Base-by-base conservation (phyloP, 1,140 invertebrate species). In the Formica exsecta region DNA sequence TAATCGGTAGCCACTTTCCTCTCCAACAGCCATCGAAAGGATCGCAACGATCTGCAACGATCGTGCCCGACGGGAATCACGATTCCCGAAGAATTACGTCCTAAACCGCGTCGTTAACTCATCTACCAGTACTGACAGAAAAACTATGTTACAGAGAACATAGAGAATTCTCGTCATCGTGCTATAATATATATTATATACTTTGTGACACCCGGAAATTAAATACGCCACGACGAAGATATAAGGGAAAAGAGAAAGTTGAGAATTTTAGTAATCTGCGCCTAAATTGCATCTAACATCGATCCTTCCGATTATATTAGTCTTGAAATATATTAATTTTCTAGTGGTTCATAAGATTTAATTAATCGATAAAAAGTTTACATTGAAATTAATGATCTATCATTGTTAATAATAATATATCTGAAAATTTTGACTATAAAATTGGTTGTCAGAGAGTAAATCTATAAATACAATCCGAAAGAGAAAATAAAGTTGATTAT, bases 191-290 rank as follows among this genome's bases (percentile, higher is more conserved):
- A 71, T 76, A 44, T 44, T 44, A 11, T 48, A 86, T 80, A 86
- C 75, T 32, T 62, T 75, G 75, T 87, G 57, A 64, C 41, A 93
- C 93, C 93, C 91, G 92, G 93, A 94, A 94, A 87, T 92, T 85
- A 85, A 86, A 74, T 44, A 73, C 88, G 86, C 92, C 70, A 91
- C 88, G 90, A 92, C 87, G 76, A 87, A 74, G 77, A 91, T 90
- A 92, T 2, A n/a, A 19, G 59, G 48, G 54, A 22, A 65, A 41
- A 70, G 79, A 81, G 93, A 94, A 93, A 94, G 93, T 94, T 84
- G 91, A 59, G 77, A 66, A 83, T 90, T 85, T 75, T 51, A 86
- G 54, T 87, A 64, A 89, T 89, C 62, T 80, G 38, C 70, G 48
- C 62, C 90, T 66, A 92, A 93, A 92, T 88, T 91, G 80, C 89